Percentiles rank a stretch among this genome's conserved stretches.
Conservation (phyloP, 2,888 invertebrate species). For the Itoplectis maculator region DNA sequence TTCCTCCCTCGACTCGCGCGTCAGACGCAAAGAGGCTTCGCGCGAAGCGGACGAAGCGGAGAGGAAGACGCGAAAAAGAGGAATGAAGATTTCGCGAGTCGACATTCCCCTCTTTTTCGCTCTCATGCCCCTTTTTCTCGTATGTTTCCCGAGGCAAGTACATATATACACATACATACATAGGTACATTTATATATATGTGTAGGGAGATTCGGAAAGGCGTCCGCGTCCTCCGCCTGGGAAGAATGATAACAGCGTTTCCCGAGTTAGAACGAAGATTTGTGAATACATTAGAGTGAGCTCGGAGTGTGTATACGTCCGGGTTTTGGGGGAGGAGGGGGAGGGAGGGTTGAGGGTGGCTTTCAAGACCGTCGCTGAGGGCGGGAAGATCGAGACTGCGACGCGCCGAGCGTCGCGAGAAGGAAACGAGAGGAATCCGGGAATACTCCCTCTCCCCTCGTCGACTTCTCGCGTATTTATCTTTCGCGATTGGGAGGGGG, state of each 20-base stretch:
- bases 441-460: constrained; percentile 65
- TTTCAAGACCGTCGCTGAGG: constrained; percentile 61
- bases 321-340: too few species aligned
- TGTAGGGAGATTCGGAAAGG: constrained; percentile 33
- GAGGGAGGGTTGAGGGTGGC: constrained; percentile 69
- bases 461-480: constrained; percentile 76
- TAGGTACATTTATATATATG: constrained; percentile 24
- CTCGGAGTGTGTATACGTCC: constrained; percentile 63
- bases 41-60: constrained; percentile 26
- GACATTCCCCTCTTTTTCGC: constrained; percentile 21
- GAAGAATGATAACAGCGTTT: constrained; percentile 81
- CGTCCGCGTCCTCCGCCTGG: constrained; percentile 73
- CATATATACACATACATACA: not conserved
- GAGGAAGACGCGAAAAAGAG: constrained; percentile 60
- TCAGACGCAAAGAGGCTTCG: constrained; percentile 60
- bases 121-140: constrained; percentile 10
- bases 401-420: constrained; percentile 22
- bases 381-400: constrained; percentile 33
- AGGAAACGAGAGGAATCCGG: constrained; percentile 70
- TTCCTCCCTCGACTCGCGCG: constrained; percentile 79
- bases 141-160: constrained; percentile 23
- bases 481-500: constrained; percentile 76
- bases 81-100: constrained; percentile 62
- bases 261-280: constrained; percentile 82
- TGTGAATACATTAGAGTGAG: constrained; percentile 83